Base-by-base conservation (phyloP, 1,140 invertebrate species). In the Lepidurus arcticus region DNA sequence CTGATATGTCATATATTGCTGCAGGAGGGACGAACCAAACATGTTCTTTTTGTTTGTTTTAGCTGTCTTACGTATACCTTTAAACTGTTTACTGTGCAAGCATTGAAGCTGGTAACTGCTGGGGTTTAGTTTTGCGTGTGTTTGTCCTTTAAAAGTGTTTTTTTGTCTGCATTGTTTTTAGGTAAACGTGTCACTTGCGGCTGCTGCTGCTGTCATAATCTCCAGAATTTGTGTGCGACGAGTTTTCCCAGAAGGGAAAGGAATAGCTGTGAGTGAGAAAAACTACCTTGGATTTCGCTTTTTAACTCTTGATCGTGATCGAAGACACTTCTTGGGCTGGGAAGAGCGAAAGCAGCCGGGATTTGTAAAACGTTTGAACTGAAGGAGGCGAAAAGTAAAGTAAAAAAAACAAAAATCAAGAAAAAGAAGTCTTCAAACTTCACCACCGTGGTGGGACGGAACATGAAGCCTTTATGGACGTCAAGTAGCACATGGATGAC, bases 381-480 rank as follows among this genome's bases (percentile, higher is more conserved):
- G 34, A 34, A 34, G 34, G 34, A 34, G 34, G 34, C 34, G 34
- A 34, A 34, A 34, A 34, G 34, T 34, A 4, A 34, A 34, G 4
- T 3, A 4, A 34, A 34, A 34, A 34, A 34, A 34, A 4, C 4
- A 34, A 26, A 34, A 34, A 34, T 34, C 34, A 34, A 34, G 34
- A 34, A 34, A 34, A 34, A 34, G 2, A 34, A 34, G 34, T 34
- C 4, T 34, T 34, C 16, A 47, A 47, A 47, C 21, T 65, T 65
- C 53, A 7, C 7, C 13, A 9, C 9, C 16, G 8, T 7, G 53
- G 8, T 21, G n/a, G 13, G 13, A 7, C 53, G 6, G n/a, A 65
- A 65, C 53, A 65, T 65, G 53, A 65, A 65, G 53, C 53, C 53
- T 13, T 65, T 65, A 65, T 65, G 53, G 53, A 65, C 53, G 53